Conservation (phyloP, 2,113 vertebrate species). For the Steatornis caripensis region DNA sequence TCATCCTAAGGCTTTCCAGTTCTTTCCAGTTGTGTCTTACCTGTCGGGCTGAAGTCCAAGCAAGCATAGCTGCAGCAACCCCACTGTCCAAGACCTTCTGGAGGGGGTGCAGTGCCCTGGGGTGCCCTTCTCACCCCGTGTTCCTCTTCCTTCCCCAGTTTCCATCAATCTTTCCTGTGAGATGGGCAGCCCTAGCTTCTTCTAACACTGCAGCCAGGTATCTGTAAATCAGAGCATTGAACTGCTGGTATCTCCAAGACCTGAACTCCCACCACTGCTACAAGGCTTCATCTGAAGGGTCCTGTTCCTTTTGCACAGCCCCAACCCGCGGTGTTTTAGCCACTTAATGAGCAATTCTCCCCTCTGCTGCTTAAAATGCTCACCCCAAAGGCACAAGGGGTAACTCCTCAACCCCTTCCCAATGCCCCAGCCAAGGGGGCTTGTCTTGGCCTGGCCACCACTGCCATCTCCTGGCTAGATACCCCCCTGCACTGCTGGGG, state of each 20-base stretch:
- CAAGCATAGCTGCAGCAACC: background rate
- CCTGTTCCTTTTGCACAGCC: background rate
- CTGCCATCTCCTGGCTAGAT: constrained; percentile 61
- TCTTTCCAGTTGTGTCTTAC: background rate
- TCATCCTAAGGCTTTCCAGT: background rate
- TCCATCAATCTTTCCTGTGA: background rate
- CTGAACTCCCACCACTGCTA: background rate
- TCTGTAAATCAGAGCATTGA: background rate
- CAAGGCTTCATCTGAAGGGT: background rate
- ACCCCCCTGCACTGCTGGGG: background rate
- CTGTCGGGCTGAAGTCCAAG: background rate
- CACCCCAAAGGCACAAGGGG: background rate
- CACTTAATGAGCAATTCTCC: background rate
- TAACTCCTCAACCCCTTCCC: background rate
- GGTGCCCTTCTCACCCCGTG: background rate
- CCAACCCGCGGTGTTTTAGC: background rate
- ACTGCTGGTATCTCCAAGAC: background rate
- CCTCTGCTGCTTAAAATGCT: background rate
- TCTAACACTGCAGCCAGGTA: background rate
- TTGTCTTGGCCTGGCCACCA: constrained; percentile 28
- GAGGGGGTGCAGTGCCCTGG: background rate
- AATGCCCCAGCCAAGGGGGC: background rate
- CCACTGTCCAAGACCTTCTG: fast-evolving
- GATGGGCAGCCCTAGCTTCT: background rate
- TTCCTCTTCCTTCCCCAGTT: background rate